A percentile compares a stretch with the other conserved stretches of the same genome.
These are phyloP conservation scores for Nilaparvata lugens DNA, from an alignment of 1,140 invertebrate genomes.

Conservation along the genomic window DNA sequence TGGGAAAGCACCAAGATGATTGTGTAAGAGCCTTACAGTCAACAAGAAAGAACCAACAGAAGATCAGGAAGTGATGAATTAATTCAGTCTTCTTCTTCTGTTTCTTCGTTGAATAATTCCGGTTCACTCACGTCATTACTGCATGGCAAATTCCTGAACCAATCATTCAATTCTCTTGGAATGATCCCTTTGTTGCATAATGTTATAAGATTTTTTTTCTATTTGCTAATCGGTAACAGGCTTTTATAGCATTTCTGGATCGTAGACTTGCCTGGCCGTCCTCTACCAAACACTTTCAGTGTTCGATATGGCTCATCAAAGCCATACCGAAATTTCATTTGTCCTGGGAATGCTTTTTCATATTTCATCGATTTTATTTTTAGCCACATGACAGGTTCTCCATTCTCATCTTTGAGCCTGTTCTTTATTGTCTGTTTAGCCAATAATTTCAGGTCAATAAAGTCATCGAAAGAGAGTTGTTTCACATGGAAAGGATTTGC, in stretches of 20 bases:
- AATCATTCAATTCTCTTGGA: background rate
- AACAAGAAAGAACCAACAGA: no score
- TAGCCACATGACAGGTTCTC: background rate
- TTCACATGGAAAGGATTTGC: background rate
- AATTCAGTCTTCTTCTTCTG: no score
- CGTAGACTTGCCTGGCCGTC: background rate
- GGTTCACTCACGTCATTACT: no score
- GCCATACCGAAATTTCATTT: background rate
- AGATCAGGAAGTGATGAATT: no score
- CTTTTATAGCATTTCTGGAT: conserved; percentile 2
- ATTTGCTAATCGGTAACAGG: background rate
- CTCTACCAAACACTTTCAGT: background rate
- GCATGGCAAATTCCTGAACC: no score
- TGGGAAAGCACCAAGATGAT: no score
- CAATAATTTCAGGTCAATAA: background rate
- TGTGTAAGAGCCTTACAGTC: no score
- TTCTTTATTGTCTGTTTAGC: background rate
- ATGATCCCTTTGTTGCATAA: background rate
- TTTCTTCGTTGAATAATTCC: no score
- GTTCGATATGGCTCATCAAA: background rate
- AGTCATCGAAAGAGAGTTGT: background rate
- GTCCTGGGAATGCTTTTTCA: background rate
- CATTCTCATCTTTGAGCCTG: background rate
- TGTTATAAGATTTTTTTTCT: background rate
- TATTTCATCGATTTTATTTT: background rate